phyloP scores from a whole-genome alignment of 1,140 invertebrate species.

The honey bee (Apis mellifera) region Amel_HAv3.1 CM009938.2:3041001-3041500 shows the following conservation, averaged over 20 bases:
- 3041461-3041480: no score
- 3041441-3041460: no score
- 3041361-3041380: no score
- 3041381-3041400: no score
- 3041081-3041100: conserved; percentile 60
- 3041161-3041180: conserved; percentile 10
- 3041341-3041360: not conserved
- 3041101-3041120: conserved; percentile 55
- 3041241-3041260: not conserved
- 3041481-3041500: no score
- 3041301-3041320: not conserved
- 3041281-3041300: not conserved
- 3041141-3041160: conserved; percentile 47
- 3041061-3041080: conserved; percentile 60
- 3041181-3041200: not conserved
- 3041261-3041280: not conserved
- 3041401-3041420: no score
- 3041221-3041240: no score
- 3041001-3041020: conserved; percentile 35
- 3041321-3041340: not conserved
- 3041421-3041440: no score
- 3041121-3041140: conserved; percentile 50
- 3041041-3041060: conserved; percentile 59
- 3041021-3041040: conserved; percentile 71
- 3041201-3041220: not conserved